Base-by-base conservation (phyloP, 1,140 invertebrate genomes). In the Aphidius gifuensis region DNA sequence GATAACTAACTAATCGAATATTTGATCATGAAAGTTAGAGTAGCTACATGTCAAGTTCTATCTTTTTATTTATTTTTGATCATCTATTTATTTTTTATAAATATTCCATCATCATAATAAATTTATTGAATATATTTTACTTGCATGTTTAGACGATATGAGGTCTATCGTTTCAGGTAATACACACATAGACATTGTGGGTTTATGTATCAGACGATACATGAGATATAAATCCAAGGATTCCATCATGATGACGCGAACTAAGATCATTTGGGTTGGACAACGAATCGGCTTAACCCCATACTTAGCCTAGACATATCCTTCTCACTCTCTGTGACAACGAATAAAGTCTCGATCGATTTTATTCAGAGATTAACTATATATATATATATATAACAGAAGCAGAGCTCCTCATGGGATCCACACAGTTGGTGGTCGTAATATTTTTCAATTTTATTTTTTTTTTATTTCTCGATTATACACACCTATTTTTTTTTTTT, bases 1-100 rank as follows among this genome's bases (percentile, higher is more conserved):
- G 61, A 62, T 62, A 62, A 58, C 61, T 55, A 51, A 40, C 39
- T 64, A 64, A 64, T 58, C 62, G 51, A 60, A 64, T 64, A 60
- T 64, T 64, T 58, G 55, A 60, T 60, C 63, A 46, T 23, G 5
- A 38, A 49, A 23, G 46, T 16, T 32, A 4, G 23, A 32, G 23
- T 32, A 32, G 23, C 23, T 0, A 50, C 32, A 50, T 7, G n/a
- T 50, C 32, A 16, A 8, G 48, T 23, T 47, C 1, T 9, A 47
- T 47, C 4, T 4, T 47, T 16, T 16, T 47, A 47, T 32, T n/a
- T n/a, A 1, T 32, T 32, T 32, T 32, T 32, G 3, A 23, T 32
- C 23, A 16, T 16, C 16, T 16, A 16, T 16, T 32, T 4, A 32
- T 32, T 32, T 32, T 32, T 32, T 32, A 32, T 32, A 3, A 1